Percentiles rank a stretch among this genome's conserved stretches.
phyloP scores from a whole-genome alignment of 2,797 vertebrate genomes.

The Pipistrellus kuhlii region DNA sequence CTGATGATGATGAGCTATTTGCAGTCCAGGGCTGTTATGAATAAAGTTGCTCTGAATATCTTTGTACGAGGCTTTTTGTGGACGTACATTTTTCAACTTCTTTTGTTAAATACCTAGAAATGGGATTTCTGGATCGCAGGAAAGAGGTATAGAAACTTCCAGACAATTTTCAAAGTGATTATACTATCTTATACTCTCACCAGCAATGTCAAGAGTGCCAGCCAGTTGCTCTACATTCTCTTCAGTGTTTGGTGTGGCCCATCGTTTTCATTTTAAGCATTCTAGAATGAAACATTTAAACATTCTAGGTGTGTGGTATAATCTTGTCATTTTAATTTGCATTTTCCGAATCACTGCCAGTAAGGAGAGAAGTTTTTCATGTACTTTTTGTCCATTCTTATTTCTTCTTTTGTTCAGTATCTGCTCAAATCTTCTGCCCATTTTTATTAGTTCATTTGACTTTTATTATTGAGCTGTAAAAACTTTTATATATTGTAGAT shows the following conservation, averaged over 20 bases:
- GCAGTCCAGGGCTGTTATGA: background rate
- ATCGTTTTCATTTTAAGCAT: background rate
- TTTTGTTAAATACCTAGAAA: background rate
- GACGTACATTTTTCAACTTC: background rate
- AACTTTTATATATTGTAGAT: slow-evolving; percentile 62
- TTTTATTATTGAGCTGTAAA: slow-evolving; percentile 64
- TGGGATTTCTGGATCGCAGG: background rate
- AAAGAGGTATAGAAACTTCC: background rate
- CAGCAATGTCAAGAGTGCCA: background rate
- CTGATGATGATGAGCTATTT: background rate
- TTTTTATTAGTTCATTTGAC: slow-evolving; percentile 55
- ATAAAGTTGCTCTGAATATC: background rate
- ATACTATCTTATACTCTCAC: background rate
- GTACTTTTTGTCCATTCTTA: background rate
- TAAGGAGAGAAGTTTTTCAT: background rate
- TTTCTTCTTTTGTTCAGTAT: slow-evolving; percentile 35
- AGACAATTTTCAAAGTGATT: background rate
- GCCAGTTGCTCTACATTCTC: background rate
- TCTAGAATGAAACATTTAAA: no score
- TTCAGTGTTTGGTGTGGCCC: background rate
- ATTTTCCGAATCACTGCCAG: background rate
- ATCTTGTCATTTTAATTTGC: background rate
- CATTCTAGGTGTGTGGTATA: background rate
- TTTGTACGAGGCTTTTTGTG: background rate
- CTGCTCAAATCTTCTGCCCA: slow-evolving; percentile 15